Evolutionary conservation across 2,797 vertebrate genomes (phyloP), one percentile per base, ranked within the genome.

Genomic region (Dendrocincla tyrannina): DNA sequence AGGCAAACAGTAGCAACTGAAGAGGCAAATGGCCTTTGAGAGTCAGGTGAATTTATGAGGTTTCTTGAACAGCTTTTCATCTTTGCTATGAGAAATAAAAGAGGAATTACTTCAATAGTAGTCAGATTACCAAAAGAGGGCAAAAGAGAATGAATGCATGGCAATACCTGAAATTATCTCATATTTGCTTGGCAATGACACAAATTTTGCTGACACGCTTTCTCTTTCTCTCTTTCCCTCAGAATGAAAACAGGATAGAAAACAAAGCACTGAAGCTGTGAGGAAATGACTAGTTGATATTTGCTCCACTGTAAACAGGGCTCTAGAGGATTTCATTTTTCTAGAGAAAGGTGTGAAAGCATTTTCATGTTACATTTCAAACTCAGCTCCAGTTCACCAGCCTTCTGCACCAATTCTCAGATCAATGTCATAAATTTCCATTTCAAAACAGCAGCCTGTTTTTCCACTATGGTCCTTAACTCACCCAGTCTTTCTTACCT

Each of bases 351-450:
- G 47, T 63, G 62, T 68, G 66, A 92, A 88, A 85, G 18, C 9
- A 77, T 94, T 94, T 95, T 93, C 42, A 56, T 85, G 67, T 77
- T 44, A 67, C 77, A 85, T 92, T 94, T 92, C 89, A 91, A 94
- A 78, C 66, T 91, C n/a, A 16, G 64, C 30, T 92, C 37, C 15
- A 82, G 49, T 70, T 94, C 64, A 58, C n/a, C 76, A 89, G 75
- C 44, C 69, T 81, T 94, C 76, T 81, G 47, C 85, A 78, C 88
- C 79, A 94, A 56, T 90, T 81, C 87, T 88, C 69, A 91, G 62
- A 90, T 72, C 95, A 84, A 66, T 76, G 77, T 35, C 66, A 94
- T n/a, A 75, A 27, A 95, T 88, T 84, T 96, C 81, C 69, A 84
- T 69, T 91, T 87, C 76, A 89, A 92, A 95, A 81, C 11, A 93